These are phyloP conservation scores for Chrysochloris asiatica DNA, from an alignment of 2,113 vertebrate species.

Conservation along the genomic window DNA sequence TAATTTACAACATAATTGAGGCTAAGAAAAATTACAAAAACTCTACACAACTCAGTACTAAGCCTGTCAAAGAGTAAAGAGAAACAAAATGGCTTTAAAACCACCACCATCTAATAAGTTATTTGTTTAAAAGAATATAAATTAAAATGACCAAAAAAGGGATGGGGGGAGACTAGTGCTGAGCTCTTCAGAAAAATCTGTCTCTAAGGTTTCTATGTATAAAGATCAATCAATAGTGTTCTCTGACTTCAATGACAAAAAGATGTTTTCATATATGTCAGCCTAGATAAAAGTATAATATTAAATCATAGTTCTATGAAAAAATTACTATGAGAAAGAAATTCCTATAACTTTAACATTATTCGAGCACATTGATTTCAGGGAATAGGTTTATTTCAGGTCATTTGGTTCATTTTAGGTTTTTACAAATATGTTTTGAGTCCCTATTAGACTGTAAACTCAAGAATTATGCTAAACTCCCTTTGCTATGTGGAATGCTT, in stretches of 20 bases:
- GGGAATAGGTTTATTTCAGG: constrained; percentile 1
- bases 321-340: background rate
- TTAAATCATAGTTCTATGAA: background rate
- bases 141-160: background rate
- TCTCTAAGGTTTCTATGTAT: background rate
- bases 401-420: background rate
- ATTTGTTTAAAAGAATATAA: background rate
- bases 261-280: background rate
- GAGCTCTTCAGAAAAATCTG: background rate
- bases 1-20: background rate
- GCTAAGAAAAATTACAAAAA: constrained; percentile 50
- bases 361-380: constrained; percentile 29
- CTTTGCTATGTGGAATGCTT: background rate
- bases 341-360: too few species aligned
- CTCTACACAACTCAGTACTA: background rate
- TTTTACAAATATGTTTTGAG: constrained; percentile 14
- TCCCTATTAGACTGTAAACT: background rate
- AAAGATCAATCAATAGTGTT: background rate
- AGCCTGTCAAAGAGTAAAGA: constrained; percentile 6
- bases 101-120: background rate
- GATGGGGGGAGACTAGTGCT: background rate
- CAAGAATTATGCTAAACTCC: constrained; percentile 22
- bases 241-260: background rate
- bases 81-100: constrained; percentile 28
- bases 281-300: constrained; percentile 12